phyloP scores from a whole-genome alignment of 2,797 vertebrate genomes.

The Rhinogobio ventralis region DNA sequence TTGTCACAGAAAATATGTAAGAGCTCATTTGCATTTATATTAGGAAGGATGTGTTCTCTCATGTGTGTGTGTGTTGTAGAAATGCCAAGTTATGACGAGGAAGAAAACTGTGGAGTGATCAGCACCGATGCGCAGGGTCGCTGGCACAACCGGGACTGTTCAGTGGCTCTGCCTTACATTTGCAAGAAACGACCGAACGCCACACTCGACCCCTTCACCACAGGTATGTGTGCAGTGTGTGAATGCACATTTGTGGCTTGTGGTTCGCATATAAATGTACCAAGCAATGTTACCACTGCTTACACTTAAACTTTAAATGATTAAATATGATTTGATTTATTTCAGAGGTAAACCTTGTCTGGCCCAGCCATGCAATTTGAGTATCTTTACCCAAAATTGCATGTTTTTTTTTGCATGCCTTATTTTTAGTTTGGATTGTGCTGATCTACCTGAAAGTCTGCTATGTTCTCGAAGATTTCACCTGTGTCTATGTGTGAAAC shows the following conservation, averaged over 20 bases:
- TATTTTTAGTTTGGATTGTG: neutral
- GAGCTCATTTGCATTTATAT: constrained; percentile 1
- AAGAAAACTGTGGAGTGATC: constrained; percentile 94
- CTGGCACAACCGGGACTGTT: constrained; percentile 95
- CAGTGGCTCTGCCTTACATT: constrained; percentile 89
- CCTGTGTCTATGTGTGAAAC: constrained; percentile 48
- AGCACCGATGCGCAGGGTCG: constrained; percentile 90
- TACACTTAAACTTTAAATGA: neutral
- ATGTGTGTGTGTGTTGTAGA: constrained; percentile 76
- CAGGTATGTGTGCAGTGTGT: constrained; percentile 70
- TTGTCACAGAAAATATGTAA: neutral
- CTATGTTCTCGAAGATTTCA: neutral
- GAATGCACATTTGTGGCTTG: neutral
- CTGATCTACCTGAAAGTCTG: neutral
- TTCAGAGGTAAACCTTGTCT: constrained; percentile 19
- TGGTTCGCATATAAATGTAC: neutral
- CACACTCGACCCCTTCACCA: constrained; percentile 81
- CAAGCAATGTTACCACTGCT: neutral
- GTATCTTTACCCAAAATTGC: neutral
- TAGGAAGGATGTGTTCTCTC: neutral
- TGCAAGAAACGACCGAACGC: constrained; percentile 96
- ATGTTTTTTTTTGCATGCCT: neutral
- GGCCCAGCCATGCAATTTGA: constrained; percentile 16
- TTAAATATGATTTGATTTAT: constrained; percentile 8
- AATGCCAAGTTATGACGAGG: constrained; percentile 88